Evolutionary conservation across 1,140 invertebrate genomes (phyloP).

Genomic region (Lithobius niger): DNA sequence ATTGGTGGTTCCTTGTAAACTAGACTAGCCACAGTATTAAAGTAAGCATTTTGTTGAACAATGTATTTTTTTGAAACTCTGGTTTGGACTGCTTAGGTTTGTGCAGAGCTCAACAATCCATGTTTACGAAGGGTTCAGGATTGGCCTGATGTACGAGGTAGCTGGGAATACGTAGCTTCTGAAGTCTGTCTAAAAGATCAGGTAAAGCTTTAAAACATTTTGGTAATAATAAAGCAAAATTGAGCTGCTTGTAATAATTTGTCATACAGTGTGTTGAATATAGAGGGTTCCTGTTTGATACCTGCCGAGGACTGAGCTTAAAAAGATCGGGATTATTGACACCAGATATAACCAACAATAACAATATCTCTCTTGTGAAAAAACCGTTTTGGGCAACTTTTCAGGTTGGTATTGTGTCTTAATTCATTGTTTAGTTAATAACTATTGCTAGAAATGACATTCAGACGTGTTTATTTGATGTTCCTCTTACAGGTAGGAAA

Average conservation of each 20-base stretch:
- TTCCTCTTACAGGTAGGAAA: neutral
- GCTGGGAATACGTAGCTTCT: slow-evolving; percentile 40
- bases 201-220: slow-evolving; percentile 18
- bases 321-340: slow-evolving; percentile 21
- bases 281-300: slow-evolving; percentile 30
- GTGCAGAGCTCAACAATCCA: slow-evolving; percentile 55
- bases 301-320: slow-evolving; percentile 25
- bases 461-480: neutral
- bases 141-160: slow-evolving; percentile 46
- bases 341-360: neutral
- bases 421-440: no score
- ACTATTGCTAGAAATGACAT: no score
- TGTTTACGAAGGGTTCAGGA: slow-evolving; percentile 45
- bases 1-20: no score
- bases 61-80: no score
- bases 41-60: no score
- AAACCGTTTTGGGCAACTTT: slow-evolving; percentile 6
- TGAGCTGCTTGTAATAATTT: slow-evolving; percentile 15
- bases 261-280: slow-evolving; percentile 3
- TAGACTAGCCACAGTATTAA: no score
- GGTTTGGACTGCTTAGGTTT: slow-evolving; percentile 36
- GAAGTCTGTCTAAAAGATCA: slow-evolving; percentile 25
- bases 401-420: neutral
- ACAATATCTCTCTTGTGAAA: neutral
- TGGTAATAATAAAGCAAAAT: slow-evolving; percentile 9